These are phyloP conservation scores for Corythaixoides concolor DNA, from an alignment of 2,113 vertebrate genomes.

Conservation along the genomic window DNA sequence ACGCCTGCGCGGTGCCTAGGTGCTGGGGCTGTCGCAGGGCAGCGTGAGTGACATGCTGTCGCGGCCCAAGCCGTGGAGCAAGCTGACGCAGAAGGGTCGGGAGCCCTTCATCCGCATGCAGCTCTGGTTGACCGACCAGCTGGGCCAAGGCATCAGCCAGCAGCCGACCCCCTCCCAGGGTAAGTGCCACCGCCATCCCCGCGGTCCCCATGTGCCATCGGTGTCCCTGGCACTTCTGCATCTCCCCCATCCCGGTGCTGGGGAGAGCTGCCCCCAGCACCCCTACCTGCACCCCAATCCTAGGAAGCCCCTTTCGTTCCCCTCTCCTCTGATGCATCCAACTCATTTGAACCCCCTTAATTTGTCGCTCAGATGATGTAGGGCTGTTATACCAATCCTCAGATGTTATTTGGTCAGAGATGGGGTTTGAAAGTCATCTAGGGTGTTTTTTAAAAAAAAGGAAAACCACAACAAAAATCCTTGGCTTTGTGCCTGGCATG, in stretches of 20 bases:
- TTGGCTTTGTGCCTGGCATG: not conserved
- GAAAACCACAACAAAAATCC: not conserved
- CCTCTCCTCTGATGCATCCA: not conserved
- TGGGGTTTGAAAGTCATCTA: not conserved
- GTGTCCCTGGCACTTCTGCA: not conserved
- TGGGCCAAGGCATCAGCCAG: constrained; percentile 86
- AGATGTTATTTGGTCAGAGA: not conserved
- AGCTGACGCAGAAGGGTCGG: constrained; percentile 96
- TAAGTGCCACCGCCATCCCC: constrained; percentile 34
- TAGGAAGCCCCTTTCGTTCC: not conserved
- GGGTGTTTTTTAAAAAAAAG: not conserved
- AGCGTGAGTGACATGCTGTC: constrained; percentile 99
- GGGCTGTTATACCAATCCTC: not conserved
- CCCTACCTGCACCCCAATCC: rapidly evolving
- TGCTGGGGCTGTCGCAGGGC: constrained; percentile 96
- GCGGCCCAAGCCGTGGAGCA: constrained; percentile 97
- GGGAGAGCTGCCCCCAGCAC: not conserved
- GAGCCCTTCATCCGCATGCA: constrained; percentile 99
- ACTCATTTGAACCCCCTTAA: not conserved
- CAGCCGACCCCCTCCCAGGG: constrained; percentile 80
- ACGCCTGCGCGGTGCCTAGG: constrained; percentile 52
- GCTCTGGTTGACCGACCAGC: constrained; percentile 94
- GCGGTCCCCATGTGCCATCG: not conserved
- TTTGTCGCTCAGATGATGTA: not conserved
- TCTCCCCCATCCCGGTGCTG: not conserved